phyloP scores from a whole-genome alignment of 2,113 vertebrate species.

The Vulpes lagopus region DNA sequence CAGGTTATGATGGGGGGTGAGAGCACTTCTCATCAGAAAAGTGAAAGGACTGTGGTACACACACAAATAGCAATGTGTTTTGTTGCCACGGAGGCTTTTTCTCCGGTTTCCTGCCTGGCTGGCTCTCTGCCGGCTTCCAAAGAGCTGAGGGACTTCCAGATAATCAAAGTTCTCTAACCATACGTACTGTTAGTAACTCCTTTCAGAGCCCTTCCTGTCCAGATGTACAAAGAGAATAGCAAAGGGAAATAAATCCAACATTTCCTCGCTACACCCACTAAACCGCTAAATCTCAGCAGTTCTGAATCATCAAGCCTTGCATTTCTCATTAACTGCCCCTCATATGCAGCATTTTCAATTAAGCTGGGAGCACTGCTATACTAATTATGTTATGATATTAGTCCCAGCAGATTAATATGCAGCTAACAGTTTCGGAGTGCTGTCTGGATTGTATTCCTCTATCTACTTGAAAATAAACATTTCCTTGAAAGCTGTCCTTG shows the following conservation, averaged over 20 bases:
- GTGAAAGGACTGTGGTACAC: not conserved
- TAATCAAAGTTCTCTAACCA: constrained; percentile 66
- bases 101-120: constrained; percentile 60
- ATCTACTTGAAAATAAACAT: constrained; percentile 78
- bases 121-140: constrained; percentile 59
- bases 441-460: constrained; percentile 75
- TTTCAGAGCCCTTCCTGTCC: constrained; percentile 79
- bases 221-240: constrained; percentile 73
- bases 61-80: constrained; percentile 60
- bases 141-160: constrained; percentile 69
- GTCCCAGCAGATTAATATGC: constrained; percentile 87
- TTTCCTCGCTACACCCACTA: constrained; percentile 76
- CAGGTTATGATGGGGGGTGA: not conserved
- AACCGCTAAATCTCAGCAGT: constrained; percentile 81
- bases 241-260: constrained; percentile 75
- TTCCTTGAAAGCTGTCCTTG: constrained; percentile 38
- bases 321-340: constrained; percentile 87
- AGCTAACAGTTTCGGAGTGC: constrained; percentile 78
- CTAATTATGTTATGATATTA: constrained; percentile 87
- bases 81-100: not conserved
- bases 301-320: constrained; percentile 85
- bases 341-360: constrained; percentile 85
- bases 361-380: constrained; percentile 83
- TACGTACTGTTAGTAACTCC: constrained; percentile 52
- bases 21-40: constrained; percentile 60